phyloP scores from a whole-genome alignment of 2,113 vertebrate genomes.

The Ptilonorhynchus violaceus region DNA sequence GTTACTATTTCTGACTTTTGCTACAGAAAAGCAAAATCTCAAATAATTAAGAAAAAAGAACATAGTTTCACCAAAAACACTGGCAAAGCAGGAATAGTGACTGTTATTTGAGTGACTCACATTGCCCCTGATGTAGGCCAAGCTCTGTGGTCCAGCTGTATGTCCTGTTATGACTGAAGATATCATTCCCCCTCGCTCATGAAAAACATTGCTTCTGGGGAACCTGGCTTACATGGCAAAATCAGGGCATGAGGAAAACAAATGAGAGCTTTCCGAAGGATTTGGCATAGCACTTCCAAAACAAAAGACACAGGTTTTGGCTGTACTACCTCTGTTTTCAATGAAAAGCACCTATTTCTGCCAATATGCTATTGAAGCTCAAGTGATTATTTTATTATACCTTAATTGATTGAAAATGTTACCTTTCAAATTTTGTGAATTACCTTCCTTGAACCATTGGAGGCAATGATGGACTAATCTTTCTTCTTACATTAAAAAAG shows the following conservation, averaged over 20 bases:
- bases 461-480: neutral
- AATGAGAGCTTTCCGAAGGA: neutral
- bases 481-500: neutral
- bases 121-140: neutral
- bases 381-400: neutral
- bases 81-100: neutral
- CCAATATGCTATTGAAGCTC: neutral
- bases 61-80: neutral
- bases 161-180: neutral
- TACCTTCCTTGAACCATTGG: neutral
- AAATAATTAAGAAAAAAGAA: neutral
- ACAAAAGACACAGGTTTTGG: neutral
- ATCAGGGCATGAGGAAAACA: neutral
- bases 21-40: neutral
- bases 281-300: neutral
- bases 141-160: neutral
- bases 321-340: neutral
- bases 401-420: conserved; percentile 5
- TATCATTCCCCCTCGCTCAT: neutral
- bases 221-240: neutral
- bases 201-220: neutral
- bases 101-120: neutral
- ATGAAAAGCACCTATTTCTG: neutral
- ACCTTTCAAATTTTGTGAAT: neutral
- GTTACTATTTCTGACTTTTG: neutral